Evolutionary conservation across 2,113 vertebrate genomes (phyloP), one percentile per base, ranked within the genome.

Genomic region (Hirundichthys speculiger): DNA sequence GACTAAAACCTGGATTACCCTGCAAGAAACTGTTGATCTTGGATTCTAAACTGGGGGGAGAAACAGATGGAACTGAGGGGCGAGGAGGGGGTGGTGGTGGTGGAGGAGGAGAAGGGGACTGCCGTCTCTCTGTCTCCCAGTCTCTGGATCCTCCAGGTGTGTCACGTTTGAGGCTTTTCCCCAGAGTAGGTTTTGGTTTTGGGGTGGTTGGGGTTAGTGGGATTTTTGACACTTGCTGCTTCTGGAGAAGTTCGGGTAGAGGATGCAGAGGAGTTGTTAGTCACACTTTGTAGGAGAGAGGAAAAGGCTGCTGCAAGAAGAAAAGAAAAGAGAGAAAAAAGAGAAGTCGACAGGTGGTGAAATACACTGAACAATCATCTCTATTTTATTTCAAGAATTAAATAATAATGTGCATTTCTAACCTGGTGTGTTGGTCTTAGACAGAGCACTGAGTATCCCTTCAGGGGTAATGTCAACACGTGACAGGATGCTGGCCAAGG

Each of bases 11-110:
- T 0, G 96, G 98, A 74, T 99, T 99, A 16, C 95, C 97, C 91
- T 98, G 98, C 75, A 99, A 75, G 88, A 99, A 99, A 74, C 96
- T 98, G 90, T 99, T 97, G 64, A 99, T 99, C 90, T 99, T 99
- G 69, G 98, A 95, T 82, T 99, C 98, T 80, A 99, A 82, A 58
- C 98, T 99, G 2, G 93, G 92, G 0, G 95, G 92, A 51, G 94
- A 93, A 16, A 93, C 86, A 2, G 93, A 88, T 1, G 71, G 48
- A 13, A 51, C 63, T 2, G 77, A 27, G 24, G 57, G 21, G 21
- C 73, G 79, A 21, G 85, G 69, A 41, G 54, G 89, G 40, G 84
- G 71, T 16, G 53, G 90, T 46, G 8, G 79, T 46, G 8, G 79
- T 0, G 84, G 94, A 73, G n/a, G n/a, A n/a, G 53, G 94, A 83